Conservation (phyloP, 2,113 vertebrate species). For the Campylorhamphus procurvoides region DNA sequence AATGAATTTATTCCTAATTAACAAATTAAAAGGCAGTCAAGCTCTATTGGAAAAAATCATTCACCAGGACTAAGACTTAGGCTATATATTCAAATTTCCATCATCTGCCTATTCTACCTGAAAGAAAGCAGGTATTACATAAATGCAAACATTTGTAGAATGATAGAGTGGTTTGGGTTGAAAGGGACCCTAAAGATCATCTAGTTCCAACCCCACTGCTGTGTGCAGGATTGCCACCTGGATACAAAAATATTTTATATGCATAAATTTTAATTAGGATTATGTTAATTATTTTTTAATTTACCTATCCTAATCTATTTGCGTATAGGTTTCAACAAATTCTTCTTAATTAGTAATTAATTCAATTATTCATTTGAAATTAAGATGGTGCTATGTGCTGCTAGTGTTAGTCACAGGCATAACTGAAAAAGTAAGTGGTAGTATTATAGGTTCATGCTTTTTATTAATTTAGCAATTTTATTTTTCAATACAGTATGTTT, state of each 20-base stretch:
- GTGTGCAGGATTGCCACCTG: not conserved
- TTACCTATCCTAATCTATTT: not conserved
- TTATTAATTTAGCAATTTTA: not conserved
- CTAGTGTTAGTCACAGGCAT: not conserved
- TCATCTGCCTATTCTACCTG: not conserved
- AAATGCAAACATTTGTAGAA: not conserved
- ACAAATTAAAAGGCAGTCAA: not conserved
- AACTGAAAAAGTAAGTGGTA: not conserved
- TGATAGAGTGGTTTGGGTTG: not conserved
- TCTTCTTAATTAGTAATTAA: not conserved
- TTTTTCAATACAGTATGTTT: not conserved
- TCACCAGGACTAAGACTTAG: not conserved
- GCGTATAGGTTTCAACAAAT: not conserved
- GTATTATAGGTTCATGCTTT: not conserved
- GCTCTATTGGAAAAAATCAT: not conserved
- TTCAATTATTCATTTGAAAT: not conserved
- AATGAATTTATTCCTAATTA: not conserved
- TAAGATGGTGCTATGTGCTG: not conserved
- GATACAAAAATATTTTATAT: not conserved
- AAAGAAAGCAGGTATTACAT: not conserved
- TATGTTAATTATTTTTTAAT: not conserved
- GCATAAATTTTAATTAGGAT: not conserved
- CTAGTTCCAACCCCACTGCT: not conserved
- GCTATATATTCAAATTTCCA: not conserved
- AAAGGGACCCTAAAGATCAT: not conserved